phyloP scores from a whole-genome alignment of 2,113 vertebrate species.

The Pedetes capensis region DNA sequence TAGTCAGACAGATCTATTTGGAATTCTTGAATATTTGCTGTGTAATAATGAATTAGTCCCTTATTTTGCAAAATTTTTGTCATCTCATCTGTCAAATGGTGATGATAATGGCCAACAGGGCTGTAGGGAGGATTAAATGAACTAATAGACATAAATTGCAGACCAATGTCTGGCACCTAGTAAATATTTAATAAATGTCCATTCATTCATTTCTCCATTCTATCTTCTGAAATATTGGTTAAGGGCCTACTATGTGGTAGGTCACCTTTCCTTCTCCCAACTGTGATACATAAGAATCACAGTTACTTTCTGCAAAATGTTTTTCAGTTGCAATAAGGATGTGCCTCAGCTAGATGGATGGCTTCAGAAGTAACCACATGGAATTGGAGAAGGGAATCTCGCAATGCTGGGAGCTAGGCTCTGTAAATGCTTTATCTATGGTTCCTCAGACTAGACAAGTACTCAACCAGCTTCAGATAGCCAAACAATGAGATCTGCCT shows the following conservation, averaged over 20 bases:
- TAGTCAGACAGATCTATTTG: background rate
- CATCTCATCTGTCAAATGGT: slow-evolving; percentile 25
- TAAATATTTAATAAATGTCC: slow-evolving; percentile 23
- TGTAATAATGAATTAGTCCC: background rate
- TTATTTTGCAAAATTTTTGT: slow-evolving; percentile 42
- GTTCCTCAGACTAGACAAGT: background rate
- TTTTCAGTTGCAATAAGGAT: slow-evolving; percentile 29
- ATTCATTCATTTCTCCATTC: background rate
- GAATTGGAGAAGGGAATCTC: slow-evolving; percentile 23
- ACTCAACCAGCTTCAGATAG: background rate
- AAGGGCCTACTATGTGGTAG: background rate
- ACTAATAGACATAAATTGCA: slow-evolving; percentile 30
- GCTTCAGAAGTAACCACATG: slow-evolving; percentile 15
- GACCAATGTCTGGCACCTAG: background rate
- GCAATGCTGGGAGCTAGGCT: background rate
- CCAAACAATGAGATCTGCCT: slow-evolving; percentile 18
- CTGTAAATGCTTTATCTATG: background rate
- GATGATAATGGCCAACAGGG: background rate
- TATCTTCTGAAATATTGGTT: slow-evolving; percentile 46
- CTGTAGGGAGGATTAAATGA: background rate
- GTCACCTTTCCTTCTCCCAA: slow-evolving; percentile 14
- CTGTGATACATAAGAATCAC: background rate
- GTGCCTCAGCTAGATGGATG: background rate
- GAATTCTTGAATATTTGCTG: slow-evolving; percentile 40
- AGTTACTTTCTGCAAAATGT: slow-evolving; percentile 30